A percentile compares a stretch with the other conserved stretches of the same genome.
Conservation (phyloP, 2,797 vertebrate genomes). For the Oryzias dopingdopingensis region DNA sequence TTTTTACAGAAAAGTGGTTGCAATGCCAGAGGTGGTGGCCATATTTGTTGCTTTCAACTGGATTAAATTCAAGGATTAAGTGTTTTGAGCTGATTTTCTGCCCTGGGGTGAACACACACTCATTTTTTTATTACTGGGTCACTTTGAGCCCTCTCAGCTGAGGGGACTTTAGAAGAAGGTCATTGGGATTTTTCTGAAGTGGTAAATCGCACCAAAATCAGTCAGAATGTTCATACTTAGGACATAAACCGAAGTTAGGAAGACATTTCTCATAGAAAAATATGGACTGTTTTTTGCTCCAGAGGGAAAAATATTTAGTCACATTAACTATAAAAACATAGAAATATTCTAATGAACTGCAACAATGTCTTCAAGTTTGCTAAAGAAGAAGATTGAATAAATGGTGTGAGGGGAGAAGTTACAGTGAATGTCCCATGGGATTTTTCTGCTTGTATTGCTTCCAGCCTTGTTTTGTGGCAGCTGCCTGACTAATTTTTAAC, state of each 20-base stretch:
- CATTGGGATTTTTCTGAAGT: slow-evolving; percentile 1
- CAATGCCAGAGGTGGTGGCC: slow-evolving; percentile 40
- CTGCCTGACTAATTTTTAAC: slow-evolving; percentile 57
- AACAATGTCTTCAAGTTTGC: neutral
- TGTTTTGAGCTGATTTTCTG: too few species aligned
- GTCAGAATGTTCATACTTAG: too few species aligned
- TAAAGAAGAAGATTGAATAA: slow-evolving; percentile 14
- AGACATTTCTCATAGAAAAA: too few species aligned
- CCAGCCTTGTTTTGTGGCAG: slow-evolving; percentile 11
- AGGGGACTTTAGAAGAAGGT: slow-evolving; percentile 20
- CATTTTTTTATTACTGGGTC: too few species aligned
- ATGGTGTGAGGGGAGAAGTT: slow-evolving; percentile 5
- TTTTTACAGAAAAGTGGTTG: slow-evolving; percentile 12
- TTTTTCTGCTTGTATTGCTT: slow-evolving; percentile 25
- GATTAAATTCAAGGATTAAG: slow-evolving; percentile 47
- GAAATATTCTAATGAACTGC: too few species aligned
- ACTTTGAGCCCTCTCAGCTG: slow-evolving; percentile 3
- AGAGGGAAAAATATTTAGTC: too few species aligned
- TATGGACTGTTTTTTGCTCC: too few species aligned
- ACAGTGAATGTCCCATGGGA: slow-evolving; percentile 32
- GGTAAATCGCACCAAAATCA: too few species aligned
- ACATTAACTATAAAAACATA: too few species aligned
- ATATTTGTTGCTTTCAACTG: slow-evolving; percentile 43
- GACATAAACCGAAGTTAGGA: too few species aligned
- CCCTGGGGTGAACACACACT: too few species aligned